A percentile compares a stretch with the other conserved stretches of the same genome.
phyloP scores from a whole-genome alignment of 2,888 invertebrate species.

The Drosophila barbarae region DNA sequence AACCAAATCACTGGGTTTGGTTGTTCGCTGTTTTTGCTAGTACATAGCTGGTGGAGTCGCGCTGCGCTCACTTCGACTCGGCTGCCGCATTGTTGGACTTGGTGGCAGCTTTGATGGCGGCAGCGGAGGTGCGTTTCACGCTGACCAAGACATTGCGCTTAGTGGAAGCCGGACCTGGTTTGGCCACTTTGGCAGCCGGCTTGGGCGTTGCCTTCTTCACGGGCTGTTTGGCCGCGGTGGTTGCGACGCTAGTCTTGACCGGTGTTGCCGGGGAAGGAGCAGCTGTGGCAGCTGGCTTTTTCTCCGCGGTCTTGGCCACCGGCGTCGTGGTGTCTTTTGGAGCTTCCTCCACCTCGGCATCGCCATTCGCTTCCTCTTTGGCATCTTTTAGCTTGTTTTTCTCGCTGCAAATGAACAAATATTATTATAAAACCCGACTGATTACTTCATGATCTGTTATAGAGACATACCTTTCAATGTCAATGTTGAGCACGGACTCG shows the following conservation, averaged over 20 bases:
- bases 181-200: slow-evolving; percentile 45
- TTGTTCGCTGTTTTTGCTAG: slow-evolving; percentile 20
- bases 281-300: slow-evolving; percentile 27
- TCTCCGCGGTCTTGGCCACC: slow-evolving; percentile 30
- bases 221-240: slow-evolving; percentile 16
- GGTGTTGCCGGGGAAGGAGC: slow-evolving; percentile 22
- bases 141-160: slow-evolving; percentile 62
- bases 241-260: slow-evolving; percentile 26
- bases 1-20: slow-evolving; percentile 54
- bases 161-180: slow-evolving; percentile 59
- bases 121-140: slow-evolving; percentile 57
- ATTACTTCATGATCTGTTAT: not conserved
- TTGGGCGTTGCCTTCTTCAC: slow-evolving; percentile 53
- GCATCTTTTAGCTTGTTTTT: slow-evolving; percentile 80
- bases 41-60: slow-evolving; percentile 10
- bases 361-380: slow-evolving; percentile 66
- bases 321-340: slow-evolving; percentile 40
- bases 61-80: slow-evolving; percentile 50
- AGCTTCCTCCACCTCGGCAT: slow-evolving; percentile 48
- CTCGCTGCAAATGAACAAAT: slow-evolving; percentile 79
- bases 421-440: not conserved
- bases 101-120: slow-evolving; percentile 55
- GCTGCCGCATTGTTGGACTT: slow-evolving; percentile 46
- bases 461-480: slow-evolving; percentile 81
- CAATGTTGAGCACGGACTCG: slow-evolving; percentile 81